phyloP scores from a whole-genome alignment of 2,888 invertebrate species.

The Nebria salina region DNA sequence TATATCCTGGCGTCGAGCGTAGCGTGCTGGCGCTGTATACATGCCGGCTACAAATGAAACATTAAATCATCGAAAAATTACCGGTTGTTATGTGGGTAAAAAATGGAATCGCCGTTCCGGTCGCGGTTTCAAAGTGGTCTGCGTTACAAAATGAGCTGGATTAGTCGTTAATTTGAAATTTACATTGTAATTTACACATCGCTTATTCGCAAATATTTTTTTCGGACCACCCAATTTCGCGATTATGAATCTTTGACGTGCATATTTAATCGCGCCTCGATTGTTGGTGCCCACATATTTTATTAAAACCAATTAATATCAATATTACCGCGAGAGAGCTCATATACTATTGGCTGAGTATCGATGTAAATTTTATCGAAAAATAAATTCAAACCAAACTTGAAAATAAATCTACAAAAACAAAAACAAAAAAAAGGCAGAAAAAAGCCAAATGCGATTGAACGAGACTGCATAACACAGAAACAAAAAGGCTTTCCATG shows the following conservation, averaged over 20 bases:
- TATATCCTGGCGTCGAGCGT: neutral
- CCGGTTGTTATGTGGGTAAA: neutral
- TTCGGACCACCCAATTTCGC: neutral
- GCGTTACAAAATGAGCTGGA: neutral
- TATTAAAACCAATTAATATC: neutral
- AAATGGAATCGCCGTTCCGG: neutral
- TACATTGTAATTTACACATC: neutral
- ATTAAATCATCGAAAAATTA: neutral
- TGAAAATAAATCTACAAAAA: slow-evolving; percentile 13
- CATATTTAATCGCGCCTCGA: neutral
- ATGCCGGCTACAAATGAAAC: neutral
- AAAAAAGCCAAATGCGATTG: neutral
- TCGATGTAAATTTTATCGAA: neutral
- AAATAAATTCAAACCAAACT: slow-evolving; percentile 6
- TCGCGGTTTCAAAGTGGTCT: neutral
- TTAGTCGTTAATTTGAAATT: neutral
- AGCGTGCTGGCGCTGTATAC: neutral
- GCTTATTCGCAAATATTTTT: neutral
- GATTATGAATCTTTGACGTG: neutral
- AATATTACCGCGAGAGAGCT: neutral
- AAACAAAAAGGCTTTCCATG: slow-evolving; percentile 5
- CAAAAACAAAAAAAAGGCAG: neutral
- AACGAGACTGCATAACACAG: slow-evolving; percentile 9
- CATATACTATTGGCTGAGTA: neutral
- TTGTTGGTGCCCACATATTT: neutral